Base-by-base conservation (phyloP, 2,797 vertebrate species). In the Lacerta viridis region DNA sequence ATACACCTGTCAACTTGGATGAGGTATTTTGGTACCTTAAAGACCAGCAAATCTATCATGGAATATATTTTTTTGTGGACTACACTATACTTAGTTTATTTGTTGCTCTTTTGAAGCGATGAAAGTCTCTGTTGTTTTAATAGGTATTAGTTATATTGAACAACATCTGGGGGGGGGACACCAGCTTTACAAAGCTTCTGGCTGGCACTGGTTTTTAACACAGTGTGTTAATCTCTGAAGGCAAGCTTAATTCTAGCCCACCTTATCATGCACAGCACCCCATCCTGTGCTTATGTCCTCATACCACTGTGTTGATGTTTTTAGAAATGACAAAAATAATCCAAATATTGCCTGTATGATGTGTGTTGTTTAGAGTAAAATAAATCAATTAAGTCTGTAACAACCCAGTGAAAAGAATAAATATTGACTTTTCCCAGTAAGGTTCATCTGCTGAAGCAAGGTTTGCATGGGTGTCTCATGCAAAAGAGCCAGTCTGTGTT, bases 391-490 rank as follows among this genome's bases (percentile, higher is more conserved):
- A 29, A 81, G 4, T 72, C 2, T 27, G 18, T 92, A 84, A 13
- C 86, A 82, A 92, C 92, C 0, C 11, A 79, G 91, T 50, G 27
- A 5, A 68, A 69, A 75, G 29, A 89, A 66, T 77, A 86, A 92
- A 88, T 87, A 5, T n/a, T 88, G n/a, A 64, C 23, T 76, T 76
- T 85, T 33, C 72, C 7, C 86, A 83, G 86, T 13, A 66, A 87
- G 79, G 83, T 17, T 86, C 46, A 68, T 87, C 39, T 89, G 75
- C 84, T 86, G 89, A 90, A 91, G 80, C 59, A 61, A 61, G 18
- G 59, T 61, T 61, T 61, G 76, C 87, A 88, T 91, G 87, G 55
- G 55, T 0, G 6, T 88, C 88, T n/a, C 20, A 7, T 91, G 66
- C 55, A 85, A 0, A 80, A 91, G 64, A 86, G 75, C 50, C 72